Evolutionary conservation across 1,140 invertebrate species (phyloP), one percentile per base, ranked within the genome.

Genomic region (Muscidifurax raptorellus): DNA sequence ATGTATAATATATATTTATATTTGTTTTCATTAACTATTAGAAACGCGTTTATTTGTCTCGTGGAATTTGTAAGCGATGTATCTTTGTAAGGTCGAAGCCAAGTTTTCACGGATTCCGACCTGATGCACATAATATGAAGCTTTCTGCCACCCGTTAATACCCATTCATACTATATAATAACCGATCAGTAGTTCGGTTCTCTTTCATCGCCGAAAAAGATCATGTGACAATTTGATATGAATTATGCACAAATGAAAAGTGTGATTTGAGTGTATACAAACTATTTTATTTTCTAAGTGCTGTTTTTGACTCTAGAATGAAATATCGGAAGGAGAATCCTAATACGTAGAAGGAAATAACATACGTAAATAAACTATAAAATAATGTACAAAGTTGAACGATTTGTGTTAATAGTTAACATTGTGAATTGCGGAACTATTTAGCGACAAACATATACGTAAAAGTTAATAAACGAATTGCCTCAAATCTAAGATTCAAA

Each of bases 161-260:
- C n/a, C 22, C 52, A n/a, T 59, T n/a, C 52, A 22, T 22, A 47
- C 44, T 59, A 59, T 59, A 22, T 59, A 59, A 59, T n/a, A 59
- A 75, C 75, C 59, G n/a, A 74, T 72, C 22, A 52, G 52, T 4
- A 59, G 22, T 22, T 59, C 52, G 52, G n/a, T 22, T 59, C 22
- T 59, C 18, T 69, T 69, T 69, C 28, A 69, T 28, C 25, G 28
- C 28, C 1, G 71, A 40, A 74, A 74, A 74, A 59, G 22, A 40
- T 40, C 22, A 2, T n/a, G 71, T n/a, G 71, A 74, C 27, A 71
- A 7, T 15, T 84, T 84, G 64, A 77, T 78, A 13, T 77, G 72
- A 83, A 84, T 84, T 85, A 86, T 87, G 86, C 87, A 87, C 75
- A 87, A 80, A 86, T 81, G 66, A 79, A 80, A 79, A 78, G 36